Conservation (phyloP, 2,888 invertebrate species). For the Prosapia bicincta region DNA sequence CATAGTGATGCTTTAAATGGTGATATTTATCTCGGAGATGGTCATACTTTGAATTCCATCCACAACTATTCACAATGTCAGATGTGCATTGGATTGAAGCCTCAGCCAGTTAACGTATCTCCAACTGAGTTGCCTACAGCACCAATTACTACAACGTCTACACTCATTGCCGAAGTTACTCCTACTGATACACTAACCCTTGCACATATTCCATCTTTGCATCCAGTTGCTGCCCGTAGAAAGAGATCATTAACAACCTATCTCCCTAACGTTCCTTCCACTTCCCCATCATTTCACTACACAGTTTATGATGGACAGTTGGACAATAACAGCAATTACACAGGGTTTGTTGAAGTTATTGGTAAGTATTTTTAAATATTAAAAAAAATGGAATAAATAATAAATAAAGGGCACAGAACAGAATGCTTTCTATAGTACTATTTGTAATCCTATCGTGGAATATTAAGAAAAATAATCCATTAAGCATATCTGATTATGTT, state of each 20-base stretch:
- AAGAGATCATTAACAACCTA: slow-evolving; percentile 16
- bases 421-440: no score
- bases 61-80: slow-evolving; percentile 45
- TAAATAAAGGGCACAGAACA: no score
- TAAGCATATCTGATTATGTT: no score
- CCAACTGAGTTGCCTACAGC: slow-evolving; percentile 2
- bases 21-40: slow-evolving; percentile 73
- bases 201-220: slow-evolving; percentile 24
- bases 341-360: slow-evolving; percentile 79
- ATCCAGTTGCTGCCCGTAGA: background rate
- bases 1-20: slow-evolving; percentile 59
- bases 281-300: slow-evolving; percentile 4
- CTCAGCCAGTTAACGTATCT: slow-evolving; percentile 33
- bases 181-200: slow-evolving; percentile 4
- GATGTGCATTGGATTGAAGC: slow-evolving; percentile 52
- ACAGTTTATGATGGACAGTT: slow-evolving; percentile 66
- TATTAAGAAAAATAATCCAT: no score
- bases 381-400: no score
- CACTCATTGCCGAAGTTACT: background rate
- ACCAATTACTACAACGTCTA: background rate
- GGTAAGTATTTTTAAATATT: no score
- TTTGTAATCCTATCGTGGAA: no score
- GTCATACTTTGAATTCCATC: slow-evolving; percentile 39
- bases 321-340: slow-evolving; percentile 75
- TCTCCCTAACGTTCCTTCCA: slow-evolving; percentile 6